phyloP scores from a whole-genome alignment of 2,888 invertebrate genomes.

The Plusia festucae region DNA sequence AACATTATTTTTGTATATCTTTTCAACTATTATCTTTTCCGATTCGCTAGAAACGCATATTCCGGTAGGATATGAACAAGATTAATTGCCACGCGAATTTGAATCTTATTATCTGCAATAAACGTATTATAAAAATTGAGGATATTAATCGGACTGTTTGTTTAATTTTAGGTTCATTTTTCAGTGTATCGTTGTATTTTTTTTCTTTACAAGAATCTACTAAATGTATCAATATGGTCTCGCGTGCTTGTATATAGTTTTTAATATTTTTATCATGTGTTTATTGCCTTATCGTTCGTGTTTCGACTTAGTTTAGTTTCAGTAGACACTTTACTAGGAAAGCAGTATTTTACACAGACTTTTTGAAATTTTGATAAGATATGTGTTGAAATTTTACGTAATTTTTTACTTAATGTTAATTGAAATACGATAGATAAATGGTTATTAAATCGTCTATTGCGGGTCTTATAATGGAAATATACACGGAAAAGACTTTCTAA shows the following conservation, averaged over 20 bases:
- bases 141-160: conserved; percentile 17
- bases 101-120: conserved; percentile 40
- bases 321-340: conserved; percentile 7
- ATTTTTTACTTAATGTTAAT: conserved; percentile 21
- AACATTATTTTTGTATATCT: conserved; percentile 79
- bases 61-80: conserved; percentile 70
- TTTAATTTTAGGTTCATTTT: conserved; percentile 25
- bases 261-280: conserved; percentile 20
- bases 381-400: conserved; percentile 29
- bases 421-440: conserved; percentile 30
- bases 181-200: conserved; percentile 9
- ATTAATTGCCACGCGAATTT: conserved; percentile 44
- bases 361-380: neutral
- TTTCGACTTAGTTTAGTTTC: conserved; percentile 37
- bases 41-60: conserved; percentile 82
- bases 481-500: conserved; percentile 9
- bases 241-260: conserved; percentile 43
- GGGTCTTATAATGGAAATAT: conserved; percentile 14
- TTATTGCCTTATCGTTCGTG: conserved; percentile 35
- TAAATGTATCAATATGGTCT: conserved; percentile 49
- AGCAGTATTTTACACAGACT: neutral
- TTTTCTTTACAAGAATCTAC: conserved; percentile 25
- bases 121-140: neutral
- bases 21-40: conserved; percentile 84
- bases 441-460: conserved; percentile 2